Evolutionary conservation across 35 echinoderm and acorn worm genomes (phyloP).

Genomic region (Hemicentrotus pulcherrimus): DNA sequence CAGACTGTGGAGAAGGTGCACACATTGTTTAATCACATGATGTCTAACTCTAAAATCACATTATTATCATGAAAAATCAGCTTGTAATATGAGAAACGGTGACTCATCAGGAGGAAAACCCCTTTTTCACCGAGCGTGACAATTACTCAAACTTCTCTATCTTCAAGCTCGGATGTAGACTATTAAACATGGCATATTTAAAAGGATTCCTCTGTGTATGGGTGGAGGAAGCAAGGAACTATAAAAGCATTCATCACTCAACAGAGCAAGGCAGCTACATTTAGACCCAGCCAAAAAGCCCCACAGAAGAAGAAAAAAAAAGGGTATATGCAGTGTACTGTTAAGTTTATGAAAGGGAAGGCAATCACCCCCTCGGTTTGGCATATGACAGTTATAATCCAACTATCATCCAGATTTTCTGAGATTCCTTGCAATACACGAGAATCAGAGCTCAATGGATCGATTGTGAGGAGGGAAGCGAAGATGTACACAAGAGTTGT

Average conservation of each 20-base stretch:
- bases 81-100: not conserved
- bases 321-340: not conserved
- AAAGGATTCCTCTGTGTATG: not conserved
- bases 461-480: too few relatives aligned
- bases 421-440: too few relatives aligned
- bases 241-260: conserved; percentile 12
- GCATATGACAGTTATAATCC: too few relatives aligned
- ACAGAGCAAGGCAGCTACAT: not conserved
- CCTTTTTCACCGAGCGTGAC: not conserved
- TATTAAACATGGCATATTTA: not conserved
- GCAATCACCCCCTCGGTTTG: too few relatives aligned
- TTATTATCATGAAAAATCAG: not conserved
- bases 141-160: not conserved
- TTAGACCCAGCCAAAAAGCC: not conserved
- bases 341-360: too few relatives aligned
- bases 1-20: not conserved
- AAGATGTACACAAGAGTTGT: too few relatives aligned
- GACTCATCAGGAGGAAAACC: not conserved
- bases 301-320: conserved; percentile 1
- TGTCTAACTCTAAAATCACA: not conserved
- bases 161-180: not conserved
- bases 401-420: too few relatives aligned
- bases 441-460: too few relatives aligned
- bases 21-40: not conserved
- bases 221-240: not conserved